Conservation (phyloP, 2,888 invertebrate genomes). For the Chydorus sphaericus region DNA sequence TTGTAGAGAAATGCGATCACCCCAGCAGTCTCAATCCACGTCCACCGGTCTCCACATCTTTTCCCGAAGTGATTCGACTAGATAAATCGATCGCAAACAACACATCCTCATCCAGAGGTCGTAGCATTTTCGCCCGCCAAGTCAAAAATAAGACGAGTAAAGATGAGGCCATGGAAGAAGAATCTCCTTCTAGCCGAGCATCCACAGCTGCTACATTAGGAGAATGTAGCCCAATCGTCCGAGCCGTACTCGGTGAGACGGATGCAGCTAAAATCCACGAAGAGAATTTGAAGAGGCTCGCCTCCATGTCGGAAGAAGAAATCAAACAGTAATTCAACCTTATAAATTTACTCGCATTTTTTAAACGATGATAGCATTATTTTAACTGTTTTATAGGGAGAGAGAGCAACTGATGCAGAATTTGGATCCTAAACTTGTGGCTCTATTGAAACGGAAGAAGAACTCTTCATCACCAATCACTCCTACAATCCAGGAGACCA, state of each 20-base stretch:
- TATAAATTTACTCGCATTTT: no score
- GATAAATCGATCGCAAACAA: neutral
- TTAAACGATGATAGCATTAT: no score
- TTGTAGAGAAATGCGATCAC: conserved; percentile 2
- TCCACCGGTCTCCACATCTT: neutral
- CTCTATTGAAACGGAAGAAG: conserved; percentile 36
- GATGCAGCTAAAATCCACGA: conserved; percentile 45
- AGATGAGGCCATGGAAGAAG: neutral
- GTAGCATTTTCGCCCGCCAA: conserved; percentile 22
- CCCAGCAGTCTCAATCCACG: neutral
- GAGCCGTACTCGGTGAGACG: conserved; percentile 3
- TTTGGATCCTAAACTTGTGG: conserved; percentile 49
- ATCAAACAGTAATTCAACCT: no score
- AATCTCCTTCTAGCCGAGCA: conserved; percentile 11
- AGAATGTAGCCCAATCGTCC: conserved; percentile 19
- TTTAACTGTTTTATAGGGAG: conserved; percentile 51
- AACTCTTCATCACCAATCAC: neutral
- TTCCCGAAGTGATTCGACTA: neutral
- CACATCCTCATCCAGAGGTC: neutral
- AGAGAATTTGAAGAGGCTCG: conserved; percentile 52
- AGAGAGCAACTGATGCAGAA: conserved; percentile 46
- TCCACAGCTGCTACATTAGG: conserved; percentile 10
- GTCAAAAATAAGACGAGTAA: conserved; percentile 12
- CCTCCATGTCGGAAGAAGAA: conserved; percentile 53
- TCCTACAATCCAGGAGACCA: neutral